Percentiles rank a stretch among this genome's conserved stretches.
phyloP scores from a whole-genome alignment of 2,113 vertebrate genomes.

The Arvicanthis niloticus region DNA sequence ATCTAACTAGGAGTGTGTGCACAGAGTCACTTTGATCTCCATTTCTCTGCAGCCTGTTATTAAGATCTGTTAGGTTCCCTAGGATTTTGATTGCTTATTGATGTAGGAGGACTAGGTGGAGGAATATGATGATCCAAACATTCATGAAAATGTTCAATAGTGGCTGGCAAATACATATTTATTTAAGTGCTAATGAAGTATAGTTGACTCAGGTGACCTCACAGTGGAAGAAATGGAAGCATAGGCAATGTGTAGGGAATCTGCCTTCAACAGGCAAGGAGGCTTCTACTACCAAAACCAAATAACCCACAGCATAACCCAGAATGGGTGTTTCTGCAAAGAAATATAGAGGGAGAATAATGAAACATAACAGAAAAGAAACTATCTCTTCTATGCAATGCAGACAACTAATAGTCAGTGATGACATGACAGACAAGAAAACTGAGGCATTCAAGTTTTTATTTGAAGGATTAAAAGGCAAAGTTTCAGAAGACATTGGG shows the following conservation, averaged over 20 bases:
- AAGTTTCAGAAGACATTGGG: not conserved
- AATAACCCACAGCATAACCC: not conserved
- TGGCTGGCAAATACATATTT: not conserved
- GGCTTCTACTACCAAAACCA: accelerated
- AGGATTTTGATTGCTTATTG: not conserved
- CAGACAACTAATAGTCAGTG: not conserved
- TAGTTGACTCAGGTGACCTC: not conserved
- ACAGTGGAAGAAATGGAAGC: not conserved
- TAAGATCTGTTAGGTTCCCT: too few species aligned
- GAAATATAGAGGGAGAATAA: not conserved
- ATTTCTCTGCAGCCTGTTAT: not conserved
- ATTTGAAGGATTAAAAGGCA: not conserved
- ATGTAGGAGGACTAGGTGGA: not conserved
- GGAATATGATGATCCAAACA: not conserved
- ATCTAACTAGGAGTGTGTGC: not conserved
- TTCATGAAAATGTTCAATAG: not conserved
- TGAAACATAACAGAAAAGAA: not conserved
- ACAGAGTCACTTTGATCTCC: not conserved
- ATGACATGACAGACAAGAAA: not conserved
- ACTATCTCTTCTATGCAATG: not conserved
- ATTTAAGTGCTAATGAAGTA: not conserved
- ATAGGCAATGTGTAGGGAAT: not conserved
- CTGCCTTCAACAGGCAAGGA: not conserved
- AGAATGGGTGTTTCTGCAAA: not conserved
- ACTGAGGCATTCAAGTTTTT: not conserved